phyloP scores from a whole-genome alignment of 1,140 invertebrate species.

The Panagrolaimus sp. region DNA sequence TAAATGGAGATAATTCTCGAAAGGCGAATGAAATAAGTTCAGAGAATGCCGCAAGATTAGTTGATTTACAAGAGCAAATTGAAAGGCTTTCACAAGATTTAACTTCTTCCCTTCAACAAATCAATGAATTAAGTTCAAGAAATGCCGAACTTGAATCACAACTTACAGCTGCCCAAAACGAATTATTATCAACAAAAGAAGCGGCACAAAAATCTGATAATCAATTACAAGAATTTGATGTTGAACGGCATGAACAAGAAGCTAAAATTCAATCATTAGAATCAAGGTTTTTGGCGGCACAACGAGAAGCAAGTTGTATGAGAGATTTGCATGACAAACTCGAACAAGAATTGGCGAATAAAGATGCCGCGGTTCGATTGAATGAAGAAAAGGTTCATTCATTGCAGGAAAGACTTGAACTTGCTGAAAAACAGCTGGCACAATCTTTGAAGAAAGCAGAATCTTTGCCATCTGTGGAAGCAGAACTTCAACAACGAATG shows the following conservation, averaged over 20 bases:
- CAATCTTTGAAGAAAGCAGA: constrained; percentile 76
- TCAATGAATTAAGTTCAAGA: constrained; percentile 50
- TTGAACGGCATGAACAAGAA: constrained; percentile 94
- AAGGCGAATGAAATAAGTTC: constrained; percentile 33
- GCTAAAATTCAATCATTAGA: constrained; percentile 75
- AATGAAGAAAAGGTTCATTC: constrained; percentile 84
- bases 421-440: constrained; percentile 82
- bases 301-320: constrained; percentile 90
- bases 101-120: constrained; percentile 48
- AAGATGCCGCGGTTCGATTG: constrained; percentile 58
- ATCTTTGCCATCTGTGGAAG: constrained; percentile 84
- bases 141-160: constrained; percentile 87
- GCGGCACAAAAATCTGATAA: constrained; percentile 81
- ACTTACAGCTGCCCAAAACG: constrained; percentile 80
- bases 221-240: constrained; percentile 80
- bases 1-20: constrained; percentile 22
- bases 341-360: constrained; percentile 74
- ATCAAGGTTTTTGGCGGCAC: constrained; percentile 80
- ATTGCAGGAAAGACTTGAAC: constrained; percentile 88
- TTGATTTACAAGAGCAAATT: constrained; percentile 56
- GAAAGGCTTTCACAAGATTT: constrained; percentile 50
- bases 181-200: constrained; percentile 84
- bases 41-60: constrained; percentile 38
- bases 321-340: constrained; percentile 97
- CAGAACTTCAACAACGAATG: constrained; percentile 88